Base-by-base conservation (phyloP, 2,113 vertebrate species). In the Pandion haliaetus region DNA sequence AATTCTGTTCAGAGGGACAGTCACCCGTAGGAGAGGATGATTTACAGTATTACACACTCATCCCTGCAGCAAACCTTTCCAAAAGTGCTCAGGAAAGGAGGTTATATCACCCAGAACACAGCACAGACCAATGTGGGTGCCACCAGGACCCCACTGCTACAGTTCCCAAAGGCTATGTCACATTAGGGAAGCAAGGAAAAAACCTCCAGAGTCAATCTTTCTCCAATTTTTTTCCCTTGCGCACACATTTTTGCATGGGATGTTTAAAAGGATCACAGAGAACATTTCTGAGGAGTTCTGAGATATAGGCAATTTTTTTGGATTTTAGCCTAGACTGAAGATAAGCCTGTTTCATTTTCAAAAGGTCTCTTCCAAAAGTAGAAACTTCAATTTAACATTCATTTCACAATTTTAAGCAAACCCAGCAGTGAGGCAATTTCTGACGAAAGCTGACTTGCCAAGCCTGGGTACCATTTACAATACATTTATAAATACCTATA, bases 291-390 rank as follows among this genome's bases (percentile, higher is more conserved):
- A 67, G 63, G 80, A 97, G 81, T 76, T 92, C 69, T 79, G 91
- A 87, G 83, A 93, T 91, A 80, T 0, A 94, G 91, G 95, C 95
- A 95, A 93, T 89, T 96, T 90, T 90, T 97, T 82, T 95, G 93
- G 95, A 96, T 93, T 96, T 93, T 69, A 95, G 93, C 92, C 96
- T 96, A 96, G 93, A 95, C 92, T 92, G 92, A 76, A 90, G 96
- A 96, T 96, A 95, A 97, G 92, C 93, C 96, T 90, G 92, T 95
- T 95, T 94, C 95, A 65, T 77, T 95, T 96, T 87, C 81, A 94
- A 97, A 97, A 97, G 95, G 95, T 94, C 95, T 95, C 81, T 93
- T 95, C 97, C 96, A 72, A 95, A 96, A 97, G 95, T 96, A 94
- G 97, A 97, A 93, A 80, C 94, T 97, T 95, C 94, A 93, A 95